Conservation (phyloP, 2,888 invertebrate species). For the Azorinus chamasolen region DNA sequence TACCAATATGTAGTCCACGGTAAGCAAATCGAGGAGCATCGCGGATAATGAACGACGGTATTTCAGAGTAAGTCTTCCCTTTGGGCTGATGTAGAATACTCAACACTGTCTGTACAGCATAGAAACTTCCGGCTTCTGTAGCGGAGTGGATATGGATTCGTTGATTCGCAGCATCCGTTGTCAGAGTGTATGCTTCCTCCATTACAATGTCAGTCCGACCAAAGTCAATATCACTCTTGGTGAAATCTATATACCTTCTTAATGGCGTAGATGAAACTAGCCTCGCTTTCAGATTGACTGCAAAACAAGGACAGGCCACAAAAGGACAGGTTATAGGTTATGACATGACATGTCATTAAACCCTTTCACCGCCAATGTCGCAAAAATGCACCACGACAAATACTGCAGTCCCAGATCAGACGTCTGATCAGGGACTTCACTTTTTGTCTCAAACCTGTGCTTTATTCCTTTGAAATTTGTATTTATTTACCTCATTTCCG, state of each 20-base stretch:
- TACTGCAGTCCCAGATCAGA: too few relatives aligned
- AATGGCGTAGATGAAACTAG: conserved; percentile 36
- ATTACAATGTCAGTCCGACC: conserved; percentile 30
- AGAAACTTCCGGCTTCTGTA: conserved; percentile 73
- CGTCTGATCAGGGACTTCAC: too few relatives aligned
- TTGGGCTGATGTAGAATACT: conserved; percentile 51
- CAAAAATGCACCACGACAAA: too few relatives aligned
- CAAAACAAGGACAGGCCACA: too few relatives aligned
- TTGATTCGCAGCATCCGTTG: conserved; percentile 56
- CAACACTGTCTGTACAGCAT: conserved; percentile 76
- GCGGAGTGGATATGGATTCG: conserved; percentile 67
- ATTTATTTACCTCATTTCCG: too few relatives aligned
- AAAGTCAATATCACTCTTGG: conserved; percentile 17
- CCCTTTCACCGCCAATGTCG: too few relatives aligned
- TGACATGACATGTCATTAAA: too few relatives aligned
- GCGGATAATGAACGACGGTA: conserved; percentile 61
- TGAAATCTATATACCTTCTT: conserved; percentile 32
- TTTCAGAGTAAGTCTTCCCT: conserved; percentile 20
- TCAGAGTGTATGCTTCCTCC: conserved; percentile 73
- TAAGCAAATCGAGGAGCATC: conserved; percentile 81
- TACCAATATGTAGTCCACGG: conserved; percentile 81
- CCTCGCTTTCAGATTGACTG: conserved; percentile 40
- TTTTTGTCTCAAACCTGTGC: too few relatives aligned
- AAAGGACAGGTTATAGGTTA: too few relatives aligned
- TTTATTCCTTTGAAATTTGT: too few relatives aligned